phyloP scores from a whole-genome alignment of 2,888 invertebrate species.

The Abrostola triplasia region DNA sequence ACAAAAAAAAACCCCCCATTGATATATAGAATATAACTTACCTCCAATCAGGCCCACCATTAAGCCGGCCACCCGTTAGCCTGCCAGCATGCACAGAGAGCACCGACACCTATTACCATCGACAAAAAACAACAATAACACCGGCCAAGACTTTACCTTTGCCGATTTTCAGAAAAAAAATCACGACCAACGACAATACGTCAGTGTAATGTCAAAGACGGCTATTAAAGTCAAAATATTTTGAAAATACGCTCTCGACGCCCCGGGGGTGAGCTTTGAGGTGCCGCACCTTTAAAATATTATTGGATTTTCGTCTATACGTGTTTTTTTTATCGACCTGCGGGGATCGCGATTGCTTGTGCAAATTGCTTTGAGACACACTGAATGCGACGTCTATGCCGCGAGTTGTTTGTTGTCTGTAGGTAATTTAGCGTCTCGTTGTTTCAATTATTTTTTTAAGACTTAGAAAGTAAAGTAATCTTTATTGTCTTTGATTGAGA shows the following conservation, averaged over 20 bases:
- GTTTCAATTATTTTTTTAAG: too few relatives aligned
- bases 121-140: slow-evolving; percentile 44
- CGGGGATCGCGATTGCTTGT: slow-evolving; percentile 41
- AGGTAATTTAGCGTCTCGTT: background rate
- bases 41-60: slow-evolving; percentile 13
- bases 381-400: background rate
- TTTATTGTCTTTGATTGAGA: too few relatives aligned
- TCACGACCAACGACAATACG: slow-evolving; percentile 67
- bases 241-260: slow-evolving; percentile 82
- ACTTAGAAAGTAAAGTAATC: too few relatives aligned
- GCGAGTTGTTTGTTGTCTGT: background rate
- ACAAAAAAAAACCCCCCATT: too few relatives aligned
- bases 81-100: slow-evolving; percentile 42
- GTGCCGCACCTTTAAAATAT: slow-evolving; percentile 64
- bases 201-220: slow-evolving; percentile 77
- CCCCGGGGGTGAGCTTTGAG: slow-evolving; percentile 77
- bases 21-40: background rate
- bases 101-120: slow-evolving; percentile 47
- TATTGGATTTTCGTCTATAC: slow-evolving; percentile 46
- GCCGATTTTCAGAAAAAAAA: slow-evolving; percentile 63
- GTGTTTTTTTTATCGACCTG: slow-evolving; percentile 43
- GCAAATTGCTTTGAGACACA: slow-evolving; percentile 38
- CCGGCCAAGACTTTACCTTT: slow-evolving; percentile 46
- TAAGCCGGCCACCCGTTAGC: slow-evolving; percentile 39
- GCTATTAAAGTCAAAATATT: slow-evolving; percentile 88